These are phyloP conservation scores for Decapterus maruadsi DNA, from an alignment of 2,797 vertebrate species.

Conservation along the genomic window DNA sequence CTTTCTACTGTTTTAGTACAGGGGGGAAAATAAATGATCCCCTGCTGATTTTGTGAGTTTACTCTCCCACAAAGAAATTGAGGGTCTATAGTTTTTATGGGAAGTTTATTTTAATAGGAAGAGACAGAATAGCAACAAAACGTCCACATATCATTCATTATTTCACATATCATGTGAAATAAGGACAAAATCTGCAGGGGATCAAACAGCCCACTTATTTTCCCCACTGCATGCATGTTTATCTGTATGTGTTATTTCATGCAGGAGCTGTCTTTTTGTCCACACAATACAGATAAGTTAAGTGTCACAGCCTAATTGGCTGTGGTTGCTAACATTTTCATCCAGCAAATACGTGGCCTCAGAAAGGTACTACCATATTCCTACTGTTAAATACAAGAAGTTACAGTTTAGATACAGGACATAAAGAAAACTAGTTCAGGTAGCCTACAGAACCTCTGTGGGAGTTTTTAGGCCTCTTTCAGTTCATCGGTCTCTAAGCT, in stretches of 20 bases:
- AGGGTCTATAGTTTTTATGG: too few species aligned
- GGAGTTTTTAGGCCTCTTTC: constrained; percentile 1
- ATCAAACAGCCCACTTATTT: too few species aligned
- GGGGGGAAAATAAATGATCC: too few species aligned
- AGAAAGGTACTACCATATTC: background rate
- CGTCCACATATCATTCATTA: too few species aligned
- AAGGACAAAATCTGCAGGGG: too few species aligned
- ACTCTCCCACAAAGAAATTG: too few species aligned
- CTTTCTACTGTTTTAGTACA: background rate
- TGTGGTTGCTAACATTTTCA: background rate
- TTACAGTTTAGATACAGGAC: background rate
- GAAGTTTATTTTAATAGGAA: too few species aligned
- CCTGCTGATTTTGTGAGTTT: too few species aligned
- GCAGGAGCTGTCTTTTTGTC: background rate
- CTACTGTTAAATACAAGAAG: background rate
- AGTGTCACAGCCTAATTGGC: background rate
- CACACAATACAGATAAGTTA: background rate
- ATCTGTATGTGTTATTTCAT: background rate
- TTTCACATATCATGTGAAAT: too few species aligned
- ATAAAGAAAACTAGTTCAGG: background rate
- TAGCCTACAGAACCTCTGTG: background rate
- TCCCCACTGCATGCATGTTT: background rate
- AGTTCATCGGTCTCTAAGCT: background rate
- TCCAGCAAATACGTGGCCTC: background rate
- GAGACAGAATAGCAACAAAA: too few species aligned